Conservation (phyloP, 1,140 invertebrate genomes). For the Cherax quadricarinatus region DNA sequence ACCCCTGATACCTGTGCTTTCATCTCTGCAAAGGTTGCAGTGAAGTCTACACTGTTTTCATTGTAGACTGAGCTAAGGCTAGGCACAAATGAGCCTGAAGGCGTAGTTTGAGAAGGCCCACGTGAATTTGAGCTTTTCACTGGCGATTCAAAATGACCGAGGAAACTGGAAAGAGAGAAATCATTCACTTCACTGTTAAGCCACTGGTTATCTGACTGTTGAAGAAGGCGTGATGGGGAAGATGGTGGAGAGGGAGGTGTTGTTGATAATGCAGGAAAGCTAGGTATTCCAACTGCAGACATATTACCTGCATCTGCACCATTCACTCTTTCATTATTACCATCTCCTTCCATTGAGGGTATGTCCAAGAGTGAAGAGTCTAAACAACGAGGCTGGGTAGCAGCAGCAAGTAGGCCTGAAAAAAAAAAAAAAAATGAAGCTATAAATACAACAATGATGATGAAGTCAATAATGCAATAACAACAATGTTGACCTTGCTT, state of each 20-base stretch:
- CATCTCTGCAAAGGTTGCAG: slow-evolving; percentile 62
- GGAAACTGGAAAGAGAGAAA: slow-evolving; percentile 88
- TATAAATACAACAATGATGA: too few species aligned
- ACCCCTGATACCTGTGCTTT: slow-evolving; percentile 53
- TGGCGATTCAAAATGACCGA: slow-evolving; percentile 86
- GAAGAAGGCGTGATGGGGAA: slow-evolving; percentile 86
- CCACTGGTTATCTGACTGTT: slow-evolving; percentile 84
- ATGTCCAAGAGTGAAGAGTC: slow-evolving; percentile 20
- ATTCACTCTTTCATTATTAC: background rate
- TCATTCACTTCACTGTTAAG: slow-evolving; percentile 84
- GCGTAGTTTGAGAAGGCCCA: slow-evolving; percentile 14
- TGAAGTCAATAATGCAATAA: too few species aligned
- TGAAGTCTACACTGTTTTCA: slow-evolving; percentile 67
- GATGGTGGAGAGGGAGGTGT: slow-evolving; percentile 76
- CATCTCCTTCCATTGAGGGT: background rate
- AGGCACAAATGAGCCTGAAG: slow-evolving; percentile 28
- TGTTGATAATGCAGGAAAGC: slow-evolving; percentile 50
- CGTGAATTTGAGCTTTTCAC: slow-evolving; percentile 76
- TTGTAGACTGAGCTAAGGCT: slow-evolving; percentile 57
- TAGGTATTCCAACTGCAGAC: slow-evolving; percentile 29
- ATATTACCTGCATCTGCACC: slow-evolving; percentile 9
- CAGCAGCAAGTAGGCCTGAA: slow-evolving; percentile 56
- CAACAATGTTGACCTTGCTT: too few species aligned
- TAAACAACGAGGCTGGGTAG: slow-evolving; percentile 42
- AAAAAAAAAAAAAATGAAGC: background rate